phyloP scores from a whole-genome alignment of 2,888 invertebrate species.

The Stenodera caucasica region DNA sequence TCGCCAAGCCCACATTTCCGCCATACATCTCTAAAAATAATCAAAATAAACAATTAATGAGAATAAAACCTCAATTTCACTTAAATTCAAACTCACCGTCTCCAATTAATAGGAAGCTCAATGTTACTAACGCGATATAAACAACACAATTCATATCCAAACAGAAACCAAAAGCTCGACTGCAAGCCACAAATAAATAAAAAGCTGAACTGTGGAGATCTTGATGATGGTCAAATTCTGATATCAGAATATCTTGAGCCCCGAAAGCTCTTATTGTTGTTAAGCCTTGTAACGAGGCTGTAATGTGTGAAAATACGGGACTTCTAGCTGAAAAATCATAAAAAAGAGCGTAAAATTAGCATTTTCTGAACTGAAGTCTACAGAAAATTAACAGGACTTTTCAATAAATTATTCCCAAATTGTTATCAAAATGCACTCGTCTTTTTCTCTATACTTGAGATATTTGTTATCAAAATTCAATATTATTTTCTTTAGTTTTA shows the following conservation, averaged over 20 bases:
- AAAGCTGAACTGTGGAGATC: slow-evolving; percentile 67
- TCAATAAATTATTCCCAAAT: no score
- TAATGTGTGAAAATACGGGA: slow-evolving; percentile 79
- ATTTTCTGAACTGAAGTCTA: no score
- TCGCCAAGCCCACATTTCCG: slow-evolving; percentile 36
- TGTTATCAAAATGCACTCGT: no score
- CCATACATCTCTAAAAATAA: no score
- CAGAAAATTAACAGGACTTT: no score
- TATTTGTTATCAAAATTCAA: no score
- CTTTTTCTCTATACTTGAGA: no score
- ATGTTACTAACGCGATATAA: slow-evolving; percentile 64
- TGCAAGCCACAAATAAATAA: slow-evolving; percentile 64
- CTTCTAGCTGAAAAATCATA: slow-evolving; percentile 64
- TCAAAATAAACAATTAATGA: not conserved
- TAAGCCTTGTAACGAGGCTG: slow-evolving; percentile 72
- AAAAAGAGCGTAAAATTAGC: no score
- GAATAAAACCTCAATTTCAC: slow-evolving; percentile 31
- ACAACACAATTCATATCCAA: slow-evolving; percentile 63
- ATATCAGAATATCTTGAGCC: slow-evolving; percentile 63
- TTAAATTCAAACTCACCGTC: slow-evolving; percentile 30
- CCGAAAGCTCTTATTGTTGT: slow-evolving; percentile 74
- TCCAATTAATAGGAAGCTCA: slow-evolving; percentile 66
- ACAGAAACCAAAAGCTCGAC: slow-evolving; percentile 68
- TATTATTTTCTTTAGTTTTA: no score
- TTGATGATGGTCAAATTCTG: slow-evolving; percentile 63